A percentile compares a stretch with the other conserved stretches of the same genome.
Evolutionary conservation across 64 coral and sea anemone genomes (phyloP).

Genomic region (Anthopleura sola): DNA sequence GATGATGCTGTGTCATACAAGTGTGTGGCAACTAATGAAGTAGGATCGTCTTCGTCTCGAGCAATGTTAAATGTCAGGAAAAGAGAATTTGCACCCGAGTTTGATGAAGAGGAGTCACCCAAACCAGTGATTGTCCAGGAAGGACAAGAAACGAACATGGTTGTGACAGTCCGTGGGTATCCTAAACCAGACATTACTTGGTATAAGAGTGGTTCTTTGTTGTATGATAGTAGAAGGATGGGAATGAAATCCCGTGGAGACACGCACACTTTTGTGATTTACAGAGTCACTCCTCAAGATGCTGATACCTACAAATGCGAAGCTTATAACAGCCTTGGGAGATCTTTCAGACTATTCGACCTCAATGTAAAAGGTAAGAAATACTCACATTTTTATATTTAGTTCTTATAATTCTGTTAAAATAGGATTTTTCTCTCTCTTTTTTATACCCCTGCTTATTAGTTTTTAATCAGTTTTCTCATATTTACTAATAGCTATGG

Average conservation of each 20-base stretch:
- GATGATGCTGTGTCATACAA: conserved; percentile 70
- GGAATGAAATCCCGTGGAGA: conserved; percentile 53
- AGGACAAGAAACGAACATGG: conserved; percentile 61
- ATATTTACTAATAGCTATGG: conserved; percentile 4
- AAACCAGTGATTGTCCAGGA: conserved; percentile 60
- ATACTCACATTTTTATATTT: not conserved
- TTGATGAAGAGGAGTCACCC: conserved; percentile 50
- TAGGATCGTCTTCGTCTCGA: conserved; percentile 52
- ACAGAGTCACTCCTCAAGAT: conserved; percentile 33
- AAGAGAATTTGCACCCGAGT: conserved; percentile 66
- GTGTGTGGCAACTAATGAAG: conserved; percentile 78
- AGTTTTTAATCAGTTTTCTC: too few species aligned
- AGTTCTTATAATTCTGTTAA: not conserved
- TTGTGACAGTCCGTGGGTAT: conserved; percentile 66
- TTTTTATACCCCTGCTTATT: too few species aligned
- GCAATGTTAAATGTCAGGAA: conserved; percentile 53
- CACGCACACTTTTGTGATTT: conserved; percentile 43
- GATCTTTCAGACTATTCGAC: conserved; percentile 49
- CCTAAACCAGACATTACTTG: conserved; percentile 75
- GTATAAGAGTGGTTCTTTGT: conserved; percentile 54
- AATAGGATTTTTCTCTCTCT: too few species aligned
- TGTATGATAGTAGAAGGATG: conserved; percentile 46
- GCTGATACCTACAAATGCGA: conserved; percentile 73
- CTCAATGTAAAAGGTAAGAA: conserved; percentile 65
- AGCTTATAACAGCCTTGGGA: conserved; percentile 58